Base-by-base conservation (phyloP, 2,113 vertebrate genomes). In the Cyanoderma ruficeps region DNA sequence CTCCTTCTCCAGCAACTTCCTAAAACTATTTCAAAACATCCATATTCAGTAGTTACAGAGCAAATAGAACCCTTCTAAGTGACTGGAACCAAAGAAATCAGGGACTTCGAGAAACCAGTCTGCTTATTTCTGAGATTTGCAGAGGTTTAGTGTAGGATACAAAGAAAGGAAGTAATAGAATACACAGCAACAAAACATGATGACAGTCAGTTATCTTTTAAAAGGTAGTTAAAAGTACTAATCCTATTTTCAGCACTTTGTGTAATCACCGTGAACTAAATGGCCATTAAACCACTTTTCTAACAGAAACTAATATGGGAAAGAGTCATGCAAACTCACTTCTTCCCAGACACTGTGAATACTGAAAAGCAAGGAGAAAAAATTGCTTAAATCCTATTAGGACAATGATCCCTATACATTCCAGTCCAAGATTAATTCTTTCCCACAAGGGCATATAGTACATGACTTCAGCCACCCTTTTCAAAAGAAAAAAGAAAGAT, bases 401-500 rank as follows among this genome's bases (percentile, higher is more conserved):
- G 55, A 95, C 78, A 86, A 94, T 21, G 76, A 83, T 93, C 60
- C 44, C 42, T 53, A 84, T 61, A 76, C 93, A 88, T 95, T 97
- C 90, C 87, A 90, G 68, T 72, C 44, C 76, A 61, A 92, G 84
- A 96, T 87, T 96, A 95, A 82, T 93, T 94, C 76, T 95, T 97
- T 94, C 93, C 79, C 94, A 96, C 93, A 93, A 87, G 46, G 59
- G 27, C 49, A 68, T 75, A 71, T 23, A 49, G 57, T 75, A 56
- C 39, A 71, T 52, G 3, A 78, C 50, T 92, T 76, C 77, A 86
- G 42, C 9, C 11, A 70, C 39, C 22, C 22, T 92, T 89, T 91
- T 83, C 53, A 64, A 83, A 86, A 49, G 27, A 75, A 85, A 88
- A 56, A 52, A 47, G 9, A 75, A 83, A 79, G 52, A 53, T 7